Percentiles rank a stretch among this genome's conserved stretches.
These are phyloP conservation scores for Knipowitschia caucasica DNA, from an alignment of 2,797 vertebrate genomes.

Conservation along the genomic window DNA sequence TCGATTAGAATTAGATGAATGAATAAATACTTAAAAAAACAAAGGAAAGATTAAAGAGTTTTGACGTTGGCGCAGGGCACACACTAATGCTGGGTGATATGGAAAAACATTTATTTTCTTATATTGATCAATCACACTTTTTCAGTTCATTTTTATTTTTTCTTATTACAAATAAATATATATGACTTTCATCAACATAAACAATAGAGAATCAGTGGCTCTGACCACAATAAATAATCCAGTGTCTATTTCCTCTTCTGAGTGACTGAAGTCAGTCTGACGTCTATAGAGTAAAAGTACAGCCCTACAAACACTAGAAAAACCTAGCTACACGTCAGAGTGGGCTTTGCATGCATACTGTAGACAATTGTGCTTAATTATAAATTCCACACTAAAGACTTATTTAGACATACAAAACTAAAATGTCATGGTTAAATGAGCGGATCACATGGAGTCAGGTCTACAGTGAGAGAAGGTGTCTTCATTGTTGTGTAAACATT, in stretches of 20 bases:
- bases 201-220: not conserved
- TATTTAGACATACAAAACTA: slow-evolving; percentile 35
- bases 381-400: slow-evolving; percentile 32
- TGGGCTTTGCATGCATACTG: slow-evolving; percentile 17
- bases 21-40: too few species aligned
- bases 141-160: slow-evolving; percentile 1
- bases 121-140: not conserved
- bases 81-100: too few species aligned
- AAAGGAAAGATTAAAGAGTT: too few species aligned
- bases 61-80: too few species aligned
- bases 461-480: slow-evolving; percentile 37
- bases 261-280: too few species aligned
- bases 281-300: too few species aligned
- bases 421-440: slow-evolving; percentile 23
- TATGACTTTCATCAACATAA: not conserved
- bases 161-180: slow-evolving; percentile 1
- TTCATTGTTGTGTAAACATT: slow-evolving; percentile 58
- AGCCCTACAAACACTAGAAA: too few species aligned
- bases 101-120: not conserved
- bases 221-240: slow-evolving; percentile 20
- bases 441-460: too few species aligned
- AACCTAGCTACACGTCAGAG: slow-evolving; percentile 16
- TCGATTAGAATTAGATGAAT: too few species aligned
- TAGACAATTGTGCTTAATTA: slow-evolving; percentile 14
- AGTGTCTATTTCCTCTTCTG: not conserved